A percentile compares a stretch with the other conserved stretches of the same genome.
Conservation (phyloP, 2,797 vertebrate species). For the Coilia nasus region DNA sequence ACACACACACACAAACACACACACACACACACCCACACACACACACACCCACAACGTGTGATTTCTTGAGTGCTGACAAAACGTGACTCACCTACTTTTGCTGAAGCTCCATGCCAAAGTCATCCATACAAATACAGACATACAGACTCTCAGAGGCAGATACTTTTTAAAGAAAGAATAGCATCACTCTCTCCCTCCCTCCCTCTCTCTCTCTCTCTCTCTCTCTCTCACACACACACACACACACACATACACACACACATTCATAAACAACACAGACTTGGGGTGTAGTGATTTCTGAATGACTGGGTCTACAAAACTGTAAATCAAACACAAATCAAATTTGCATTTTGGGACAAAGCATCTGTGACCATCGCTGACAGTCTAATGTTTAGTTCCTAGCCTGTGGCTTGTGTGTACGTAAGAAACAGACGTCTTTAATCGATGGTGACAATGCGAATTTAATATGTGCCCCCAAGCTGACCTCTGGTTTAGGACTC, state of each 20-base stretch:
- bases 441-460: slow-evolving; percentile 13
- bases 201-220: too few relatives aligned
- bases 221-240: background rate
- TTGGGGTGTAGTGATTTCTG: background rate
- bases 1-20: too few relatives aligned
- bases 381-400: background rate
- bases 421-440: background rate
- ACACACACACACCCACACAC: too few relatives aligned
- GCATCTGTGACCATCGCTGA: background rate
- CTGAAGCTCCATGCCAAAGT: too few relatives aligned
- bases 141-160: slow-evolving; percentile 16
- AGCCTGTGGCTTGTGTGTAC: background rate
- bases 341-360: background rate
- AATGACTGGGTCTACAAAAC: background rate
- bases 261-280: background rate
- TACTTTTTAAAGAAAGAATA: background rate
- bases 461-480: slow-evolving; percentile 1
- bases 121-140: background rate
- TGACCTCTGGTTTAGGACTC: background rate
- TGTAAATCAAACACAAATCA: background rate
- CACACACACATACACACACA: background rate
- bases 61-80: too few relatives aligned
- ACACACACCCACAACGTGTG: too few relatives aligned
- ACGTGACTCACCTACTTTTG: too few relatives aligned
- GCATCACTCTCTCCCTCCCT: too few relatives aligned